Evolutionary conservation across 2,888 invertebrate genomes (phyloP).

Genomic region (Drosophila barbarae): DNA sequence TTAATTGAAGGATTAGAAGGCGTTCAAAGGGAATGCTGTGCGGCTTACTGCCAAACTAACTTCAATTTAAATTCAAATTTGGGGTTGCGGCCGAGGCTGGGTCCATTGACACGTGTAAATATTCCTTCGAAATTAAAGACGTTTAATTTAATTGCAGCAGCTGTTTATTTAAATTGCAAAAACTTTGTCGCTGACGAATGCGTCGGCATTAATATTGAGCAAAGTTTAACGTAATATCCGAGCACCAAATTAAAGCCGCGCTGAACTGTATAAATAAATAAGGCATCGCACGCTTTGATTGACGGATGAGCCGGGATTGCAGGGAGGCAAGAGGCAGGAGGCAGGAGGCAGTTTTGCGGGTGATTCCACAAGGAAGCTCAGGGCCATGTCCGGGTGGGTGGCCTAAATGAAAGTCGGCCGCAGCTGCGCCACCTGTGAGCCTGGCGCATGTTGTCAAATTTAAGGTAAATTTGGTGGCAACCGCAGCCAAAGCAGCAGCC

Average conservation of each 20-base stretch:
- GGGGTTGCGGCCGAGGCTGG: conserved; percentile 1
- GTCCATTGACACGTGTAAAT: conserved; percentile 59
- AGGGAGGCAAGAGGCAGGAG: neutral
- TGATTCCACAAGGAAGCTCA: neutral
- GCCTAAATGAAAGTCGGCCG: conserved; percentile 43
- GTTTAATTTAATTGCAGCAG: conserved; percentile 71
- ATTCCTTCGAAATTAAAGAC: conserved; percentile 58
- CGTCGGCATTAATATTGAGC: conserved; percentile 56
- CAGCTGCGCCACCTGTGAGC: conserved; percentile 61
- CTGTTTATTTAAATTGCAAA: conserved; percentile 65
- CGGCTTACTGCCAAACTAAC: conserved; percentile 52
- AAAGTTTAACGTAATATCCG: conserved; percentile 39
- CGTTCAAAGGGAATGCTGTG: conserved; percentile 48
- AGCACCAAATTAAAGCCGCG: conserved; percentile 44
- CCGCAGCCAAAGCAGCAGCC: conserved; percentile 48
- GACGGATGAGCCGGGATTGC: conserved; percentile 42
- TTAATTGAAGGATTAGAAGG: conserved; percentile 72
- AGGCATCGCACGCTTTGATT: conserved; percentile 55
- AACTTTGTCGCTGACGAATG: conserved; percentile 63
- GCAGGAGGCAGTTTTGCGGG: neutral
- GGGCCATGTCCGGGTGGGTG: conserved; percentile 14
- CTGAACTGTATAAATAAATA: conserved; percentile 49
- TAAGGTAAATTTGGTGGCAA: conserved; percentile 66
- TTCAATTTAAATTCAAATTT: conserved; percentile 71
- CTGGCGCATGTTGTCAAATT: conserved; percentile 66